Conservation (phyloP, 2,797 vertebrate genomes). For the Trachops cirrhosus region DNA sequence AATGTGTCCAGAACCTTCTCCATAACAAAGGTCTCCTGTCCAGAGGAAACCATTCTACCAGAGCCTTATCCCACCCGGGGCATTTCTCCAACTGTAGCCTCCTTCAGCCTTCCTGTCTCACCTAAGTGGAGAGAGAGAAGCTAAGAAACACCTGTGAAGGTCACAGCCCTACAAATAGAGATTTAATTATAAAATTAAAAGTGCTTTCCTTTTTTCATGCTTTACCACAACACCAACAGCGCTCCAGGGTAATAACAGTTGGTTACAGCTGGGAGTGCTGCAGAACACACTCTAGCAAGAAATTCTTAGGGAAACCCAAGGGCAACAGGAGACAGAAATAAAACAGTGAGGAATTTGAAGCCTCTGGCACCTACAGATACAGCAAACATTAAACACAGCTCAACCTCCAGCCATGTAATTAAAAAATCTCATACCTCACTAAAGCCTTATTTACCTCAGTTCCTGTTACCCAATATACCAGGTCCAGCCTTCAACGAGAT, state of each 20-base stretch:
- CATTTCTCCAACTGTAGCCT: neutral
- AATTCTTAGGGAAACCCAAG: neutral
- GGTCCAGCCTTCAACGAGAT: neutral
- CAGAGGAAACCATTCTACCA: neutral
- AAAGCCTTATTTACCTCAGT: neutral
- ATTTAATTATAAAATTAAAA: neutral
- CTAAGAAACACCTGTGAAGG: neutral
- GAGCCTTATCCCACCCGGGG: neutral
- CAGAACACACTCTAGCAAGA: neutral
- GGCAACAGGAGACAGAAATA: neutral
- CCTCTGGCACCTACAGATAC: neutral
- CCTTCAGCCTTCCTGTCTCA: neutral
- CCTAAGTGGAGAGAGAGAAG: neutral
- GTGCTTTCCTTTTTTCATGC: neutral
- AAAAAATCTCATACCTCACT: neutral
- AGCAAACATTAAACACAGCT: neutral
- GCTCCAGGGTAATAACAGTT: neutral
- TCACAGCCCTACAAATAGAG: neutral
- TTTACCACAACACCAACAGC: neutral
- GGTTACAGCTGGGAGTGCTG: neutral
- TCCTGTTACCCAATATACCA: neutral
- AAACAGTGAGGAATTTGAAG: neutral
- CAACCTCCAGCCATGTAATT: neutral
- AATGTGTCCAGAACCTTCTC: neutral
- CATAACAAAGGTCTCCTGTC: neutral